A percentile compares a stretch with the other conserved stretches of the same genome.
phyloP scores from a whole-genome alignment of 1,140 invertebrate genomes.

The Metaphire vulgaris region DNA sequence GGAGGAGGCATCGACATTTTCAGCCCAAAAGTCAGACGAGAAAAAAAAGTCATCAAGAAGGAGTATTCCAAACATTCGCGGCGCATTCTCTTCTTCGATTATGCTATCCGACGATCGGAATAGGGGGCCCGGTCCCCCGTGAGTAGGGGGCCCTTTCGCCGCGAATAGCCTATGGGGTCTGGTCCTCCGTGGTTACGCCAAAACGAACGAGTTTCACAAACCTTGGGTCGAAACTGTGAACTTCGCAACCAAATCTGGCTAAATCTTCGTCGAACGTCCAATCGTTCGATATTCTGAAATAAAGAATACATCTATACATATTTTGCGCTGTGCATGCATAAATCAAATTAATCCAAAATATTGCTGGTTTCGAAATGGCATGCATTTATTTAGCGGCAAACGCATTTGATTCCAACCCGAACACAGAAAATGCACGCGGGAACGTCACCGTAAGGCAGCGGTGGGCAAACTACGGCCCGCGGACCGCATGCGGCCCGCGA shows the following conservation, averaged over 20 bases:
- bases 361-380: neutral
- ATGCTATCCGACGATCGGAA: too few species aligned
- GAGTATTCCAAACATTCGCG: neutral
- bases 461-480: neutral
- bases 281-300: neutral
- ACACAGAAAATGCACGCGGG: too few species aligned
- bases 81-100: neutral
- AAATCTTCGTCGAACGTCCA: neutral
- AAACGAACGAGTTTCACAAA: neutral
- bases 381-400: too few species aligned
- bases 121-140: too few species aligned
- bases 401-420: too few species aligned
- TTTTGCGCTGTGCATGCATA: neutral
- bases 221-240: neutral
- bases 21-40: too few species aligned
- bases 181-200: too few species aligned
- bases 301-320: neutral
- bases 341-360: neutral
- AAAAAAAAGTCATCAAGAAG: neutral
- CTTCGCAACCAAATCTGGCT: neutral
- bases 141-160: too few species aligned
- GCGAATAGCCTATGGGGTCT: too few species aligned
- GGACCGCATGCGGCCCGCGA: neutral
- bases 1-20: too few species aligned
- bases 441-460: neutral